Percentiles rank a stretch among this genome's conserved stretches.
Conservation (phyloP, 1,140 invertebrate species). For the Eumaeus atala region DNA sequence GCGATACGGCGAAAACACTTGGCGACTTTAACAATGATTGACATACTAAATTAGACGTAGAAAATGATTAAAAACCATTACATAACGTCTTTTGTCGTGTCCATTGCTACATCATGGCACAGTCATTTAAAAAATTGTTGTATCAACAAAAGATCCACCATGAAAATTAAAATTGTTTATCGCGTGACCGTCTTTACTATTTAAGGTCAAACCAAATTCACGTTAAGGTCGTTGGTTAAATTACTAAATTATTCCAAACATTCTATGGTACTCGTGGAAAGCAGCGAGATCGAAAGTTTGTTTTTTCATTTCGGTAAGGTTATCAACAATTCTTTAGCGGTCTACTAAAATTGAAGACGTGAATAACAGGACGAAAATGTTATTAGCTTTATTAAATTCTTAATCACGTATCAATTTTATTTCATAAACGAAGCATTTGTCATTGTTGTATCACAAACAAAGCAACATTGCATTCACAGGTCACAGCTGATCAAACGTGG, state of each 20-base stretch:
- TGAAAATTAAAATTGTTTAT: constrained; percentile 14
- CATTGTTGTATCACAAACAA: no score
- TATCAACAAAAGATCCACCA: constrained; percentile 3
- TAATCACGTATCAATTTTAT: no score
- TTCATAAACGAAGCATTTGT: no score
- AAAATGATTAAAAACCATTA: not conserved
- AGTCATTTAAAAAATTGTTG: constrained; percentile 3
- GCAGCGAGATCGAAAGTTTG: constrained; percentile 5
- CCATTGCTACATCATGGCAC: not conserved
- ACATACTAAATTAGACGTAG: not conserved
- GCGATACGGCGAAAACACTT: no score
- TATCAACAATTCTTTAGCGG: not conserved
- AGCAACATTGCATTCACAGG: no score
- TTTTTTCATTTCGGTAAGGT: constrained; percentile 3
- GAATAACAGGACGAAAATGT: no score
- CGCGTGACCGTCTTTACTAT: constrained; percentile 36
- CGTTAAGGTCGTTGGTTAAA: constrained; percentile 41
- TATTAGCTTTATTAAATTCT: no score
- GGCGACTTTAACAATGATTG: constrained; percentile 5
- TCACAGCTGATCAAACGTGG: no score
- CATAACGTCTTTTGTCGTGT: not conserved
- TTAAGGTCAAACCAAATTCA: constrained; percentile 48
- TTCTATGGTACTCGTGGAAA: constrained; percentile 5
- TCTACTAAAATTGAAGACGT: not conserved
- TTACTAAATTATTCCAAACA: constrained; percentile 8